These are phyloP conservation scores for Limanda limanda DNA, from an alignment of 2,113 vertebrate species.

Conservation along the genomic window DNA sequence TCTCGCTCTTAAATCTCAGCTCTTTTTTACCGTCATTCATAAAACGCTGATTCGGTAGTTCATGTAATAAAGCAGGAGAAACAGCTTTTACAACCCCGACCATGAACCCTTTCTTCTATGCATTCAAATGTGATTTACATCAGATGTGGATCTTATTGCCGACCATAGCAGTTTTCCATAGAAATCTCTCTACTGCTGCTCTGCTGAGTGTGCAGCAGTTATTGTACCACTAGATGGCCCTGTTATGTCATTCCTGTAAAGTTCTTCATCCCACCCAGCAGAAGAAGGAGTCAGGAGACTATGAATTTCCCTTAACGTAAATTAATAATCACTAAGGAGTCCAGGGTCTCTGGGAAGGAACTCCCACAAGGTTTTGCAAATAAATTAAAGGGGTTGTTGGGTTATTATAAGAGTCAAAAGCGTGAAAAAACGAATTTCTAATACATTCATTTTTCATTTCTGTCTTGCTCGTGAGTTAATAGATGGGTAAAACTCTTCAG, in stretches of 20 bases:
- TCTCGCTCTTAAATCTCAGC: background rate
- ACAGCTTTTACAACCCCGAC: background rate
- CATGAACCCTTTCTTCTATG: background rate
- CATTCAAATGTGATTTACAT: background rate
- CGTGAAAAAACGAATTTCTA: too few species aligned
- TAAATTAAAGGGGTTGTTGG: too few species aligned
- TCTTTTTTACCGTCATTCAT: conserved; percentile 13
- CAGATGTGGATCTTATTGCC: conserved; percentile 3
- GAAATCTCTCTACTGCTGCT: background rate
- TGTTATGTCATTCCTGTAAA: conserved; percentile 20
- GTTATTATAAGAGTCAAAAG: too few species aligned
- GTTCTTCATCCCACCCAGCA: background rate
- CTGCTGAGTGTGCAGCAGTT: conserved; percentile 29
- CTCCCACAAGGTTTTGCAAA: background rate
- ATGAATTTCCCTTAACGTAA: background rate
- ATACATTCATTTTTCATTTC: too few species aligned
- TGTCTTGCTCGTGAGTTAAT: background rate
- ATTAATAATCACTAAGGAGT: too few species aligned
- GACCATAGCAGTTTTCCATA: background rate
- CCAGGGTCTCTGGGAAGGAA: background rate
- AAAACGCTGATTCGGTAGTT: conserved; percentile 17
- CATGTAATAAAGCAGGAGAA: background rate
- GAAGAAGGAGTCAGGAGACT: background rate
- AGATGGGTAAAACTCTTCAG: background rate
- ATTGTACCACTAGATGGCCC: conserved; percentile 71